Evolutionary conservation across 2,888 invertebrate species (phyloP).

Genomic region (Hypercompe scribonia): DNA sequence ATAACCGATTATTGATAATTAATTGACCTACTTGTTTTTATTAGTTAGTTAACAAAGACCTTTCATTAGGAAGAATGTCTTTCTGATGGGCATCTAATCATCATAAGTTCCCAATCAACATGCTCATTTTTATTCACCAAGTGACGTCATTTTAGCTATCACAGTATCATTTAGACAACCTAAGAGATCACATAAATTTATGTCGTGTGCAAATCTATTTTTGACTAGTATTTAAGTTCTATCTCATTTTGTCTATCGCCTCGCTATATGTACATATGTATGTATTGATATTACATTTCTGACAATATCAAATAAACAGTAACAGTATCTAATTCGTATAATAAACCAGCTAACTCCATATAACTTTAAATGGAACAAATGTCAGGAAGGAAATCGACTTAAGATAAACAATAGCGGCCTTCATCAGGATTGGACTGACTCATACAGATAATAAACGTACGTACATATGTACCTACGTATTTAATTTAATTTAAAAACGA

Average conservation of each 20-base stretch:
- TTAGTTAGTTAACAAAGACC: neutral
- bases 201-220: neutral
- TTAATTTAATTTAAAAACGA: slow-evolving; percentile 31
- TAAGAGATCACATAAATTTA: neutral
- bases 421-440: slow-evolving; percentile 42
- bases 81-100: neutral
- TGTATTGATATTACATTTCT: neutral
- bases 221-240: neutral
- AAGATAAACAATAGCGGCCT: slow-evolving; percentile 55
- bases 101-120: neutral
- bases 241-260: neutral
- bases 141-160: neutral
- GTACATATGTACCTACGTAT: slow-evolving; percentile 26
- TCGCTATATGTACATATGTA: neutral
- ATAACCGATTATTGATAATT: neutral
- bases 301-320: neutral
- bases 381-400: slow-evolving; percentile 55
- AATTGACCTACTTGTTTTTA: neutral
- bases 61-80: neutral
- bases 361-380: slow-evolving; percentile 38
- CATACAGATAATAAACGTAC: slow-evolving; percentile 38
- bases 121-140: neutral
- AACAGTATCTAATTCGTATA: neutral
- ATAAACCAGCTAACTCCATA: slow-evolving; percentile 33
- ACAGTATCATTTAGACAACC: neutral